phyloP scores from a whole-genome alignment of 23 tunicate species.

The Oikopleura dioica region DNA sequence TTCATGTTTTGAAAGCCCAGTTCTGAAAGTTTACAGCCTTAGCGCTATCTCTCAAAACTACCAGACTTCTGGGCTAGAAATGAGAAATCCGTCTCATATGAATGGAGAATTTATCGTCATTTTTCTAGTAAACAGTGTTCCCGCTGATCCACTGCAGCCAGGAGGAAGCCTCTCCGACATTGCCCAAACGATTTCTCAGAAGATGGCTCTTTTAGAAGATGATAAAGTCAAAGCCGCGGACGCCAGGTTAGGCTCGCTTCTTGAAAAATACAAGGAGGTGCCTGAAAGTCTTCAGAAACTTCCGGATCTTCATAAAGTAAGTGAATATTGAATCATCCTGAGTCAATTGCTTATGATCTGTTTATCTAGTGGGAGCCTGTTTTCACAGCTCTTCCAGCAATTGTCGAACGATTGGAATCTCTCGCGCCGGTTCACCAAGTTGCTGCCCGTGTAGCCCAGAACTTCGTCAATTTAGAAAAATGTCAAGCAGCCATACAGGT shows the following conservation, averaged over 20 bases:
- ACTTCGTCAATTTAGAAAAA: not conserved
- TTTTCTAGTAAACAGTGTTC: not conserved
- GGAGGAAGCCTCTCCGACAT: not conserved
- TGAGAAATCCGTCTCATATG: no score
- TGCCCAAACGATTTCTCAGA: not conserved
- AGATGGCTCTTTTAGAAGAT: not conserved
- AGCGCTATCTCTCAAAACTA: no score
- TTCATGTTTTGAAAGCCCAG: no score
- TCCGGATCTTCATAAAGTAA: not conserved
- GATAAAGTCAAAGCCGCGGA: not conserved
- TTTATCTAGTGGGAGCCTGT: not conserved
- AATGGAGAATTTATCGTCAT: no score
- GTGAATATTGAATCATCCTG: no score
- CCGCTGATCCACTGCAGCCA: not conserved
- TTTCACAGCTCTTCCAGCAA: not conserved
- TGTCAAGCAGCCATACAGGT: not conserved
- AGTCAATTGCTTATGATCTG: no score
- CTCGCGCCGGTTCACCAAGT: not conserved
- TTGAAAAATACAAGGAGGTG: not conserved
- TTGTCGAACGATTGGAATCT: not conserved
- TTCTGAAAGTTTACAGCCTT: no score
- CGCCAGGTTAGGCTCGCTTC: not conserved
- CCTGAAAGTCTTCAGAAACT: conserved; percentile 7
- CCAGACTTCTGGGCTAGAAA: no score
- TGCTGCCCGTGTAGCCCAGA: not conserved